Evolutionary conservation across 2,888 invertebrate species (phyloP), one percentile per base, ranked within the genome.

Genomic region (Agrotis puta): DNA sequence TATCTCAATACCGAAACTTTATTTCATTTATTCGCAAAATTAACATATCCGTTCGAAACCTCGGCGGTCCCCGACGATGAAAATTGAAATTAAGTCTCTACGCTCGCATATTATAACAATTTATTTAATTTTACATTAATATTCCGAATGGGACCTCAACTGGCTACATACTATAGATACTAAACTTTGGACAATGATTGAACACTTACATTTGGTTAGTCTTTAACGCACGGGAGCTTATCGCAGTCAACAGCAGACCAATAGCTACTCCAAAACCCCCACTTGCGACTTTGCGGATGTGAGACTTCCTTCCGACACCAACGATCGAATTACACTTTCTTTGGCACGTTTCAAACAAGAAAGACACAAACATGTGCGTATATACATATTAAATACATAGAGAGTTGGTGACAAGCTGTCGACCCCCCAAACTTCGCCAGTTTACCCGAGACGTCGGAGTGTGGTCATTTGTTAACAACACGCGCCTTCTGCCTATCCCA

Each of bases 401-500:
- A 53, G 22, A 73, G 64, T 74, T 58, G 50, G 61, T 51, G 69
- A 61, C 72, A 75, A 68, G 75, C 71, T 65, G 69, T 72, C 70
- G 66, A 62, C 33, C 20, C 56, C 53, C 65, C 45, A 69, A 83
- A 80, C 68, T 82, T 80, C 24, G 20, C 45, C 61, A 50, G 68
- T 79, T 77, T 61, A 68, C 53, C 64, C 43, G 70, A 58, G 70
- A 74, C 61, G 70, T 74, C 70, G 70, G 67, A 53, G 66, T 75
- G 76, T 79, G 85, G 79, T 82, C 81, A 77, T 76, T 74, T 73
- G 80, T 78, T 81, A 87, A 84, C 85, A 82, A 86, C 83, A 75
- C 77, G 73, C 70, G 78, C 72, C 78, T 78, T 43, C 67, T 70
- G 59, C 77, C 83, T 74, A 74, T 27, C 81, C 70, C 74, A 66